Evolutionary conservation across 2,113 vertebrate species (phyloP), one percentile per base, ranked within the genome.

Genomic region (Aegithalos caudatus): DNA sequence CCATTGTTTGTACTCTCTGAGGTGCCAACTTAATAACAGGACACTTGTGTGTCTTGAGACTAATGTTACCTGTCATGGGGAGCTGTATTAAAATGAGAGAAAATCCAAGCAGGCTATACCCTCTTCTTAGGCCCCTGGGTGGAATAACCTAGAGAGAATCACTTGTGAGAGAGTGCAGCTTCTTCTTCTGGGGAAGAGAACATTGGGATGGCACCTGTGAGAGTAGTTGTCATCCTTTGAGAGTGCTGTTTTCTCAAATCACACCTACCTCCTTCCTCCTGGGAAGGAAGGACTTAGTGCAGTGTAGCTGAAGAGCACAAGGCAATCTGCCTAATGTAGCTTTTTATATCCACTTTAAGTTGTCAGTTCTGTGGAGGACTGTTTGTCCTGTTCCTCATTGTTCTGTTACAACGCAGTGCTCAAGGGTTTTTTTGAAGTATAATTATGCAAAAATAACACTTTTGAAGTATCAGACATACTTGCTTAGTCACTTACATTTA

Each of bases 401-500:
- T 77, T 91, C 78, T 56, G 73, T 51, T 81, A 5, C 29, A n/a
- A 65, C 35, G 81, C 35, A 4, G 7, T 11, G 18, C 56, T 78
- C 20, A 22, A 74, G 56, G 21, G 18, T 19, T 81, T 81, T 88
- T 69, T 15, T 37, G 62, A 81, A 57, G 17, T 70, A 25, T 10
- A 45, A 23, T 44, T 62, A 38, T 37, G 54, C 5, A 42, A 88
- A 92, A 81, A 28, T 44, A 81, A 62, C 45, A 33, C 25, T 69
- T 56, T 7, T 7, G 3, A 86, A 48, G 57, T 94, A 64, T 56
- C 72, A 51, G 51, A 31, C 33, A 22, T 65, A 64, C 65, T 89
- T 89, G 91, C 74, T 93, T 88, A 83, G 80, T 92, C 80, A 56
- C 29, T 91, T 51, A 50, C 40, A 29, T 81, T 76, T 62, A 61